A percentile compares a stretch with the other conserved stretches of the same genome.
These are phyloP conservation scores for Philereme vetulata DNA, from an alignment of 2,888 invertebrate genomes.

Conservation along the genomic window DNA sequence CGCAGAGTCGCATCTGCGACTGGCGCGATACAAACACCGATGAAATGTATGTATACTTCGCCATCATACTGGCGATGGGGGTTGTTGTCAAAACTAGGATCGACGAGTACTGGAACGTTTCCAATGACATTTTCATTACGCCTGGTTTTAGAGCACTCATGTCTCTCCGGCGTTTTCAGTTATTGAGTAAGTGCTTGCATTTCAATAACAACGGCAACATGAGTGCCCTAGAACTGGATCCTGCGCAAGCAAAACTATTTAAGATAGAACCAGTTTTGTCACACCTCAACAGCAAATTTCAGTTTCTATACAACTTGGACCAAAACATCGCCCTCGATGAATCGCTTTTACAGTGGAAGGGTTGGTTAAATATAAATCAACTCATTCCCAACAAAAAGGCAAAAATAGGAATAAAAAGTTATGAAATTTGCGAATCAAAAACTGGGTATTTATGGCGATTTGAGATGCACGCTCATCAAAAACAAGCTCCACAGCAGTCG, in stretches of 20 bases:
- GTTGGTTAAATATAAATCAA: constrained; percentile 42
- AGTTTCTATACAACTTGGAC: constrained; percentile 18
- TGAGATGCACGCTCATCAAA: constrained; percentile 7
- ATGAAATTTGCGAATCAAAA: constrained; percentile 42
- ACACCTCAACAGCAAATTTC: constrained; percentile 17
- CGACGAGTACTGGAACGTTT: neutral
- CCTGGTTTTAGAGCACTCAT: constrained; percentile 17
- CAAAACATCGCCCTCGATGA: constrained; percentile 42
- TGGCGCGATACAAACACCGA: too few species aligned
- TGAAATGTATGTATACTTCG: too few species aligned
- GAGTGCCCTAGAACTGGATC: constrained; percentile 1
- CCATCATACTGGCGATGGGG: too few species aligned
- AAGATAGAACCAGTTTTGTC: constrained; percentile 12
- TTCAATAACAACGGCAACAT: constrained; percentile 14
- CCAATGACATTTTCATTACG: constrained; percentile 9
- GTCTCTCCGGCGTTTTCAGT: constrained; percentile 5
- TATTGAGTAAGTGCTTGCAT: constrained; percentile 17
- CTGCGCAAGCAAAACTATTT: constrained; percentile 12
- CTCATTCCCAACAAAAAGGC: constrained; percentile 39
- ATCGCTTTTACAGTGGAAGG: constrained; percentile 39
- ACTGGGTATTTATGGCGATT: constrained; percentile 42
- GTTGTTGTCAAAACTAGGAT: too few species aligned
- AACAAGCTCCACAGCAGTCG: neutral
- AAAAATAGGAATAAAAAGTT: constrained; percentile 37
- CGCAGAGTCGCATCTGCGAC: too few species aligned